Conservation (phyloP, 2,888 invertebrate genomes). For the Macrosoma leucophasiata region DNA sequence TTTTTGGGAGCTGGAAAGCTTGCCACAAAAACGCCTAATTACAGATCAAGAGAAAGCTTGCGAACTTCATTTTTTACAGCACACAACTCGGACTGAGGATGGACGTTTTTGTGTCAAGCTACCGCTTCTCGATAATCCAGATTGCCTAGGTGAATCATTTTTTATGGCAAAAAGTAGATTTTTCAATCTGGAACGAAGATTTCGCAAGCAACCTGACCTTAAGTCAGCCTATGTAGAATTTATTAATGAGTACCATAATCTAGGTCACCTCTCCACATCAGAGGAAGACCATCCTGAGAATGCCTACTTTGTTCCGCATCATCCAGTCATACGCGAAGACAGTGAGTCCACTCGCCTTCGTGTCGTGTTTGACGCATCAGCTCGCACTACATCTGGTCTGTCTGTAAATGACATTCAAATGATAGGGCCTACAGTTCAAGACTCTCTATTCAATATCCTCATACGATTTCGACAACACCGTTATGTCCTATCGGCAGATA, state of each 20-base stretch:
- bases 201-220: conserved; percentile 14
- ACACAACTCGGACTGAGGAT: conserved; percentile 8
- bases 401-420: too few relatives aligned
- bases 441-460: too few relatives aligned
- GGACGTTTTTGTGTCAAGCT: conserved; percentile 25
- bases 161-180: conserved; percentile 20
- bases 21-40: not conserved
- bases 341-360: too few relatives aligned
- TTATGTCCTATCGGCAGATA: conserved; percentile 9
- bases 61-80: conserved; percentile 12
- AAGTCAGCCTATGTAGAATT: conserved; percentile 18
- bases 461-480: conserved; percentile 13
- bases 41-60: conserved; percentile 10
- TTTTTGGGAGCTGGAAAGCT: conserved; percentile 5
- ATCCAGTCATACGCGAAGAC: too few relatives aligned
- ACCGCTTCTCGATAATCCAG: conserved; percentile 17
- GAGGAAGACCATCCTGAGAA: too few relatives aligned
- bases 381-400: too few relatives aligned
- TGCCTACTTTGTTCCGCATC: too few relatives aligned
- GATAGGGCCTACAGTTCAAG: too few relatives aligned
- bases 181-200: conserved; percentile 18
- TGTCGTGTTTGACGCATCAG: too few relatives aligned
- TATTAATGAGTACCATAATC: conserved; percentile 22
- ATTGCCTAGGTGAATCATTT: conserved; percentile 22
- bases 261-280: too few relatives aligned